Conservation (phyloP, 2,888 invertebrate genomes). For the Villa cingulata region DNA sequence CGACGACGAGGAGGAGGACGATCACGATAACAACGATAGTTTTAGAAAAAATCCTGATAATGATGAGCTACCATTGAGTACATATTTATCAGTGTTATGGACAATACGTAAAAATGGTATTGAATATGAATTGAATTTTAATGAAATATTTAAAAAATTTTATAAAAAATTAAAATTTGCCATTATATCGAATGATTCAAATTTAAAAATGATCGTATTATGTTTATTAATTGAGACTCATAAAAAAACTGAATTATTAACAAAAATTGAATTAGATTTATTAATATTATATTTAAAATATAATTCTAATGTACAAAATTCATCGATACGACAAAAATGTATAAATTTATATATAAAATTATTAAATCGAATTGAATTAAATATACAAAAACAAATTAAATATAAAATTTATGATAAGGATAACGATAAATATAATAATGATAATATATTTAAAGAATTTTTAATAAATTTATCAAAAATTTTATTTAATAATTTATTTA, state of each 20-base stretch:
- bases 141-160: conserved; percentile 31
- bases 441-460: conserved; percentile 36
- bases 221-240: conserved; percentile 58
- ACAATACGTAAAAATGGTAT: conserved; percentile 37
- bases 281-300: conserved; percentile 48
- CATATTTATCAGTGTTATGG: conserved; percentile 30
- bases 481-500: conserved; percentile 44
- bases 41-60: no score
- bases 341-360: conserved; percentile 55
- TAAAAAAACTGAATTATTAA: conserved; percentile 55
- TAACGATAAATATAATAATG: conserved; percentile 9
- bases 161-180: conserved; percentile 40
- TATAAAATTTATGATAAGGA: no score
- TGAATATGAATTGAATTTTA: conserved; percentile 15
- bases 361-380: conserved; percentile 40
- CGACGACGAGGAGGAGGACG: no score
- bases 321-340: conserved; percentile 54
- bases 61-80: conserved; percentile 22
- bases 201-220: conserved; percentile 56
- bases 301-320: conserved; percentile 55
- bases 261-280: conserved; percentile 46
- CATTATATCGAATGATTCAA: conserved; percentile 35
- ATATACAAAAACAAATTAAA: conserved; percentile 23
- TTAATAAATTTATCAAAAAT: conserved; percentile 37
- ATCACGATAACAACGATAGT: no score